Evolutionary conservation across 2,888 invertebrate genomes (phyloP).

Genomic region (Melieria omissa): DNA sequence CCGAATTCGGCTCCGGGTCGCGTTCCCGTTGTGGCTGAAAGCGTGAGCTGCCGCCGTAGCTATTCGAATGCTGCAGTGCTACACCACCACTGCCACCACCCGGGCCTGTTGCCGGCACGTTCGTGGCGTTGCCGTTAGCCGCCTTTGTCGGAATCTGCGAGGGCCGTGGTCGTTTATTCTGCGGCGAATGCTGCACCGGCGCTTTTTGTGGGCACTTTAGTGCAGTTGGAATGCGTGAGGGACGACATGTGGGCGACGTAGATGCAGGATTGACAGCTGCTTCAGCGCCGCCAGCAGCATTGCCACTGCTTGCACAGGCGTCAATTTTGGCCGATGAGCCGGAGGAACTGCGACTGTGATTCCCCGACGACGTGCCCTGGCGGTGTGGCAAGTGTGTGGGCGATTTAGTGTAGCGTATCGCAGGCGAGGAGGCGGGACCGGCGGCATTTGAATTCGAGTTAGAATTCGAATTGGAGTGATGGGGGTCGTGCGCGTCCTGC

Average conservation of each 20-base stretch:
- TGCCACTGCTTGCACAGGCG: conserved; percentile 39
- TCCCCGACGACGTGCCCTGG: conserved; percentile 49
- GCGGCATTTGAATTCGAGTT: conserved; percentile 11
- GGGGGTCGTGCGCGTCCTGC: conserved; percentile 38
- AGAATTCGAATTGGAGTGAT: conserved; percentile 38
- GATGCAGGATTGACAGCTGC: conserved; percentile 39
- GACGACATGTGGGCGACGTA: conserved; percentile 66
- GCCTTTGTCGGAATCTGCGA: conserved; percentile 66
- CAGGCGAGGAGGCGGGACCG: conserved; percentile 46
- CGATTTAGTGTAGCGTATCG: conserved; percentile 58
- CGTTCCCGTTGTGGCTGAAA: conserved; percentile 43
- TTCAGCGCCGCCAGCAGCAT: conserved; percentile 38
- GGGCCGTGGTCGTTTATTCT: conserved; percentile 62
- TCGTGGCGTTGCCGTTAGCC: conserved; percentile 47
- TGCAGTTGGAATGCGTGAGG: conserved; percentile 71
- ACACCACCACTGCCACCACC: conserved; percentile 28
- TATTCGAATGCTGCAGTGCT: conserved; percentile 55
- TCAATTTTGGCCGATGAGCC: conserved; percentile 60
- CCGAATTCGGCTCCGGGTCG: conserved; percentile 59
- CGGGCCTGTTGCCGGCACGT: conserved; percentile 42
- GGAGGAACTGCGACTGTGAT: conserved; percentile 61
- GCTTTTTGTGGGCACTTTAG: conserved; percentile 60
- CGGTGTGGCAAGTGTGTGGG: conserved; percentile 59
- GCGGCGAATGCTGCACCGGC: conserved; percentile 64
- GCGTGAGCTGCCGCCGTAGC: conserved; percentile 54